These are phyloP conservation scores for Ceuthmochares aereus DNA, from an alignment of 2,113 vertebrate genomes.

Conservation along the genomic window DNA sequence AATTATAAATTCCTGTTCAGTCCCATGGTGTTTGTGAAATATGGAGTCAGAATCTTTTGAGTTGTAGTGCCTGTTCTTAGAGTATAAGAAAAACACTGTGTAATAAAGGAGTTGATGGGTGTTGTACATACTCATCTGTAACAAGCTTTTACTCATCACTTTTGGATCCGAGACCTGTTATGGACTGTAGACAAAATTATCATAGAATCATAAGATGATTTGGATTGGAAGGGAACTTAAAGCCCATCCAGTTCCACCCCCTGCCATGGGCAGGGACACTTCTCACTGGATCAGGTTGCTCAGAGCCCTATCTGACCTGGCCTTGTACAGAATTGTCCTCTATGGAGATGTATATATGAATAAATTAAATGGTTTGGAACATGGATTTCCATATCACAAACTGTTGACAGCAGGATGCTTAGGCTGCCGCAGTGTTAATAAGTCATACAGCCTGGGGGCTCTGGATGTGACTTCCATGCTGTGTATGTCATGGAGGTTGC, in stretches of 20 bases:
- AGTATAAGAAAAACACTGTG: not conserved
- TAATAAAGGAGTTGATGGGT: not conserved
- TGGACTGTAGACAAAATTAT: not conserved
- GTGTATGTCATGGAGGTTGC: fast-evolving
- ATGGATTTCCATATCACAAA: not conserved
- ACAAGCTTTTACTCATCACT: not conserved
- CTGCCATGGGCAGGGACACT: too few relatives aligned
- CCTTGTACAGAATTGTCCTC: not conserved
- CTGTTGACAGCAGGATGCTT: not conserved
- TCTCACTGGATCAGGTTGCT: too few relatives aligned
- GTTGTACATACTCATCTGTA: not conserved
- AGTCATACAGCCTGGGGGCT: not conserved
- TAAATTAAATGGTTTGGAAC: not conserved
- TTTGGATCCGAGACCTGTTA: not conserved
- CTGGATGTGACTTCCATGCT: fast-evolving
- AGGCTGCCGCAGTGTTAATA: fast-evolving
- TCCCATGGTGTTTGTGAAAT: not conserved
- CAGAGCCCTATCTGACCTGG: too few relatives aligned
- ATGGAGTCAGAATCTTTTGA: not conserved
- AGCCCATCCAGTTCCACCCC: too few relatives aligned
- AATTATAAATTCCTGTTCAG: not conserved
- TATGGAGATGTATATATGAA: not conserved
- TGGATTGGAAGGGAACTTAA: too few relatives aligned
- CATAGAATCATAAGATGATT: too few relatives aligned
- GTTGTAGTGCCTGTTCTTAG: not conserved